Conservation (phyloP, 2,888 invertebrate species). For the Tolmerus cingulatus region DNA sequence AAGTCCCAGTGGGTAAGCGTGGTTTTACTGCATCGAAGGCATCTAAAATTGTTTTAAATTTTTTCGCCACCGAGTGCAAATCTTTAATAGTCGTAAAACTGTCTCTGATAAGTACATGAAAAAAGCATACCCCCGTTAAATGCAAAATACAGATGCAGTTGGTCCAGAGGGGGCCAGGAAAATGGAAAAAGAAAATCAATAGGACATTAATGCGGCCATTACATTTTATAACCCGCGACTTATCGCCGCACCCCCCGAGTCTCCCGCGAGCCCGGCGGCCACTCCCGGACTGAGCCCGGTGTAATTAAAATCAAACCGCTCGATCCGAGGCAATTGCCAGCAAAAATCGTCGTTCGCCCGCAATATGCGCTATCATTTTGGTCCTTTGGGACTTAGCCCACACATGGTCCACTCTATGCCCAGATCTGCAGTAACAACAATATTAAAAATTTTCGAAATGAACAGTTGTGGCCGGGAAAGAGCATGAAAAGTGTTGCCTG, state of each 20-base stretch:
- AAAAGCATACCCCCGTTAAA: neutral
- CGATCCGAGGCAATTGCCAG: slow-evolving; percentile 5
- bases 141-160: neutral
- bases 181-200: neutral
- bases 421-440: neutral
- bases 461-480: slow-evolving; percentile 7
- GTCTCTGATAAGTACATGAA: neutral
- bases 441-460: slow-evolving; percentile 10
- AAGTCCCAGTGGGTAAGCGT: too few relatives aligned
- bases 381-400: neutral
- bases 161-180: neutral
- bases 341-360: slow-evolving; percentile 25
- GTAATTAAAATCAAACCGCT: slow-evolving; percentile 28
- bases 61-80: neutral
- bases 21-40: neutral
- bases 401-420: neutral
- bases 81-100: neutral
- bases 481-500: neutral
- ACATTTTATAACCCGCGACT: neutral
- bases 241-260: neutral
- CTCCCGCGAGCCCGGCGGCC: neutral
- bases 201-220: neutral
- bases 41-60: neutral
- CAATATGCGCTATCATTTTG: neutral
- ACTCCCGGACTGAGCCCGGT: neutral